Base-by-base conservation (phyloP, 2,797 vertebrate species). In the Eremophila alpestris region DNA sequence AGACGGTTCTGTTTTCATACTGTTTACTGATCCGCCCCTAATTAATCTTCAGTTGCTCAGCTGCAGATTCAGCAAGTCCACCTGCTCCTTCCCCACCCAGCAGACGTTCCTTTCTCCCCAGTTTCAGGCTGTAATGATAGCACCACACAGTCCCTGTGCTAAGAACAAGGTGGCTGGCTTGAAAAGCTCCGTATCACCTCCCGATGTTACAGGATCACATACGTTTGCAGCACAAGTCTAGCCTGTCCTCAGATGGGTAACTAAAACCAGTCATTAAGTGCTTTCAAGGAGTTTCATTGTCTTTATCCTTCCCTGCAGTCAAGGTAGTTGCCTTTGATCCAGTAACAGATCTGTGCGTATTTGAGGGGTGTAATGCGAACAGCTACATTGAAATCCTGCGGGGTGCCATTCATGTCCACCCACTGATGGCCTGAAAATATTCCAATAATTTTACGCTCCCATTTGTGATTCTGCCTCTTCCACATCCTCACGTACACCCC, bases 301-400 rank as follows among this genome's bases (percentile, higher is more conserved):
- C 30, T 52, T 99, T 96, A 99, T 10, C 99, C 99, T 60, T 99
- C 99, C 95, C 99, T 97, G 91, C 99, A 99, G 94, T 99, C 98
- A 96, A 99, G 96, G 94, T 99, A 99, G 97, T 99, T 99, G 86
- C 99, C 99, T 97, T 99, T 99, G 96, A 99, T 99, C 99, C 99
- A 99, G 90, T 99, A 99, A 98, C 99, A 99, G 96, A 99, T 99
- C 98, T 99, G 99, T 86, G 99, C 99, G 1, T 99, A 99, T 97
- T 99, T 99, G 29, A 99, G 98, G 30, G 99, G 99, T 1, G 99
- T 99, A 97, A 99, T 98, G 79, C 99, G 98, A 90, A 99, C 99
- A 0, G 99, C 99, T 23, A 99, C 99, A 3, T 99, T 99, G 96
- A 99, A 99, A 95, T 99, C 99, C 95, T 99, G 98, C 5, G 99